Conservation (phyloP, 2,113 vertebrate genomes). For the Calidris pygmaea region DNA sequence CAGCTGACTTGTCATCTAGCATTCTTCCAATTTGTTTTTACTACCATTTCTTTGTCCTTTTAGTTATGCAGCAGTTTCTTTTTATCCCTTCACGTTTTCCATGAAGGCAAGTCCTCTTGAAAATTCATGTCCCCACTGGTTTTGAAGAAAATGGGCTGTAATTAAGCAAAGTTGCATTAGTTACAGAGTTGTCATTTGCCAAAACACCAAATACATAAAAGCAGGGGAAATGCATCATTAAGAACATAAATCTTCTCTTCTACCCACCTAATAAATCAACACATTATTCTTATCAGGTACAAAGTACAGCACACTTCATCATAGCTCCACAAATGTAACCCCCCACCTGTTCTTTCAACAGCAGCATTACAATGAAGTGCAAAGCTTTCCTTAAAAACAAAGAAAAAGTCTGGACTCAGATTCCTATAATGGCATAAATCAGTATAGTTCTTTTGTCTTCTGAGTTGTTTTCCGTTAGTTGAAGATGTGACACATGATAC, state of each 20-base stretch:
- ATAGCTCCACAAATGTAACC: slow-evolving; percentile 3
- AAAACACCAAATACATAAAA: slow-evolving; percentile 43
- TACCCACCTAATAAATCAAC: slow-evolving; percentile 49
- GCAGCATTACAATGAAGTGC: neutral
- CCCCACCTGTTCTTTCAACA: neutral
- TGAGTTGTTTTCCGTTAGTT: neutral
- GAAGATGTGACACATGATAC: neutral
- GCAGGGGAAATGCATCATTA: slow-evolving; percentile 43
- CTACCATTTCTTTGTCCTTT: neutral
- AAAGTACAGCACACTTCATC: slow-evolving; percentile 34
- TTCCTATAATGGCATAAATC: neutral
- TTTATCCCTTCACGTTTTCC: neutral
- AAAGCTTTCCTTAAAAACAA: neutral
- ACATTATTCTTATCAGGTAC: slow-evolving; percentile 56
- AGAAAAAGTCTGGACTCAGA: neutral
- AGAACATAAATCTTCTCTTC: slow-evolving; percentile 46
- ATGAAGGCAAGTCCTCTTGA: neutral
- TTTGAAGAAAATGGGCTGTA: slow-evolving; percentile 42
- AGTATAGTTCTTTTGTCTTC: neutral
- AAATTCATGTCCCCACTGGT: neutral
- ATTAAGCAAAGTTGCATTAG: slow-evolving; percentile 49
- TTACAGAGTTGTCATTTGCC: slow-evolving; percentile 44
- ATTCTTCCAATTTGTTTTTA: neutral
- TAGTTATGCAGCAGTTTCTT: neutral
- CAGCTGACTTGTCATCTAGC: neutral